These are phyloP conservation scores for Drosophila mettleri DNA, from an alignment of 2,888 invertebrate genomes.

Conservation along the genomic window DNA sequence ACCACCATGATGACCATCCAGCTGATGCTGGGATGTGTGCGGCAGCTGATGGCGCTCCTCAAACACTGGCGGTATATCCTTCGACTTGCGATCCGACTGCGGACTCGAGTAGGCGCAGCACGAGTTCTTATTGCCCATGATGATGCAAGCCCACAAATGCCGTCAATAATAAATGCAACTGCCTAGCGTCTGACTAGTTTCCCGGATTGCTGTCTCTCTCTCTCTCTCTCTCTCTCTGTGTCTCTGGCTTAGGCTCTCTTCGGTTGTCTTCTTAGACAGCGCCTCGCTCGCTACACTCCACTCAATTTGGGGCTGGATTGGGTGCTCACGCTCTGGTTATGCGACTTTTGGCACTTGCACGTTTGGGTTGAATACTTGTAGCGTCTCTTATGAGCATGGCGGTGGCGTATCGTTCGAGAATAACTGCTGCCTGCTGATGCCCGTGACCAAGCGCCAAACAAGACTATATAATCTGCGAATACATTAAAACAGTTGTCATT, in stretches of 20 bases:
- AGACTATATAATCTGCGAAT: conserved; percentile 26
- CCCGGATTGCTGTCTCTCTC: not conserved
- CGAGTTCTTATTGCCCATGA: conserved; percentile 93
- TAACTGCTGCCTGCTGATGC: conserved; percentile 47
- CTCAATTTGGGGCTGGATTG: conserved; percentile 21
- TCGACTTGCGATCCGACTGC: conserved; percentile 86
- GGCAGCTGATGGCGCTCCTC: conserved; percentile 87
- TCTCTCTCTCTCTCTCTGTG: conserved; percentile 7
- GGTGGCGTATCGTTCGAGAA: conserved; percentile 71
- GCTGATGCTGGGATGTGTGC: conserved; percentile 70
- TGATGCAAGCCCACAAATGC: conserved; percentile 12
- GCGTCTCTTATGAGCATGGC: conserved; percentile 73
- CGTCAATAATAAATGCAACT: conserved; percentile 56
- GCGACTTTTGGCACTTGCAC: conserved; percentile 70
- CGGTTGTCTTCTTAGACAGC: conserved; percentile 12
- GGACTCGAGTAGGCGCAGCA: conserved; percentile 92
- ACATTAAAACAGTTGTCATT: not conserved
- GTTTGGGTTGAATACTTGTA: conserved; percentile 45
- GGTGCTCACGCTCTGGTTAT: conserved; percentile 53
- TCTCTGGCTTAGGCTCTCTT: conserved; percentile 1
- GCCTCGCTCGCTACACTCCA: conserved; percentile 10
- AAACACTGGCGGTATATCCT: conserved; percentile 86
- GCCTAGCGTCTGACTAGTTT: conserved; percentile 50
- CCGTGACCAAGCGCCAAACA: conserved; percentile 38
- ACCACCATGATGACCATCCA: conserved; percentile 60